phyloP scores from a whole-genome alignment of 2,113 vertebrate genomes.

The Charina bottae region DNA sequence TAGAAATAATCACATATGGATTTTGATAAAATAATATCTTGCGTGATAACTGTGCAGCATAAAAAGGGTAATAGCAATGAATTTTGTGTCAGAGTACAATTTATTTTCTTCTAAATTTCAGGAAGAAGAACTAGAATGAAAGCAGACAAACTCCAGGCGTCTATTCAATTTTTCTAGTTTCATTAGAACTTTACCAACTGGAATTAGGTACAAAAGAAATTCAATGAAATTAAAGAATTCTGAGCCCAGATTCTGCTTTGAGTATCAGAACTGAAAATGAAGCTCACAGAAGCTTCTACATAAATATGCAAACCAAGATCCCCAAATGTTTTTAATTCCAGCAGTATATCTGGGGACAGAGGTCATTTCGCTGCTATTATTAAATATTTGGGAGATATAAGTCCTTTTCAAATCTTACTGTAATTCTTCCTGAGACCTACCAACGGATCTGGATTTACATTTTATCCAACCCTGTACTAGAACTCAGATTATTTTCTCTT shows the following conservation, averaged over 20 bases:
- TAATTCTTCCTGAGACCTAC: background rate
- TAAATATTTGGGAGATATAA: background rate
- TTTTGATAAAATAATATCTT: background rate
- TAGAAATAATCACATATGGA: slow-evolving; percentile 5
- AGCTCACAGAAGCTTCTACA: background rate
- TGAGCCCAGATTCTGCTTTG: background rate
- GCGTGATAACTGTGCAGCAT: background rate
- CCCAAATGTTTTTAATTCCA: background rate
- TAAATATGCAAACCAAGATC: background rate
- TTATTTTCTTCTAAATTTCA: background rate
- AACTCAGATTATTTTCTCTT: background rate
- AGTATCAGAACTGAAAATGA: background rate
- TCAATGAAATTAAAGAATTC: background rate
- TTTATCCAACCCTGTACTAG: background rate
- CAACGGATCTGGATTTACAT: background rate
- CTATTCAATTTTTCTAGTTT: background rate
- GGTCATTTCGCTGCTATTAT: background rate
- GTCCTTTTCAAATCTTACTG: background rate
- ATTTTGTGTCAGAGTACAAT: background rate
- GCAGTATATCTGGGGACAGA: background rate
- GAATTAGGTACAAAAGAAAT: background rate
- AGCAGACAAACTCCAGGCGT: background rate
- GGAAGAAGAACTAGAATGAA: background rate
- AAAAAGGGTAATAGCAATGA: background rate
- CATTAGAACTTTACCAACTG: background rate